Percentiles rank a stretch among this genome's conserved stretches.
These are phyloP conservation scores for Heliconius congener DNA, from an alignment of 1,140 invertebrate genomes.

Conservation along the genomic window DNA sequence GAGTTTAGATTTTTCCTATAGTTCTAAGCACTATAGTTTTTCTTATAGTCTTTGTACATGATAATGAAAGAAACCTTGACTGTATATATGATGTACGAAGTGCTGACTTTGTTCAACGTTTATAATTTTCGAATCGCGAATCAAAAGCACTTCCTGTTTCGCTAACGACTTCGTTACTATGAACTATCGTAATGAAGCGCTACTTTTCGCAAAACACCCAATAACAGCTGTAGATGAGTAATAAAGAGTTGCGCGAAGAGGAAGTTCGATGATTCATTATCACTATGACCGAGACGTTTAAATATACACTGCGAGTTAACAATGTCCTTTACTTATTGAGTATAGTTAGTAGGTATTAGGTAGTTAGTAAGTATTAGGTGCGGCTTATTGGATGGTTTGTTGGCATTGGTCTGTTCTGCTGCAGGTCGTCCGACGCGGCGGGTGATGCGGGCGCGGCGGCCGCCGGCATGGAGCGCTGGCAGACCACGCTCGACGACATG, in stretches of 20 bases:
- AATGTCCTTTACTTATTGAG: no score
- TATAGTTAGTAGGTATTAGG: no score
- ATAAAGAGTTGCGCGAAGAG: slow-evolving; percentile 55
- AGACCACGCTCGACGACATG: slow-evolving; percentile 76
- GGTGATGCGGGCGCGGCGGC: slow-evolving; percentile 46
- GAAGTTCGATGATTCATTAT: slow-evolving; percentile 51
- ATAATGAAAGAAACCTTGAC: no score
- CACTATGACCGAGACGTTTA: neutral
- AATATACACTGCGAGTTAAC: no score
- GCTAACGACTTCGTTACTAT: neutral
- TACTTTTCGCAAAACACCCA: slow-evolving; percentile 40
- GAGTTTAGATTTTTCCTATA: no score
- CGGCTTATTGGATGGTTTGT: no score
- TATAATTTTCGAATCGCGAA: neutral
- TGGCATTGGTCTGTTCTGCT: no score
- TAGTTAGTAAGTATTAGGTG: no score
- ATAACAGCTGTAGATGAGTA: slow-evolving; percentile 50
- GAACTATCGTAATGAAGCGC: slow-evolving; percentile 28
- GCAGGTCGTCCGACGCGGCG: neutral
- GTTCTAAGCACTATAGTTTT: no score
- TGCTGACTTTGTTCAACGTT: no score
- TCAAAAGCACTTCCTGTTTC: slow-evolving; percentile 12
- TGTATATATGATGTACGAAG: no score
- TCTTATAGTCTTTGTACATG: no score
- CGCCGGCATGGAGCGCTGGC: slow-evolving; percentile 77